A percentile compares a stretch with the other conserved stretches of the same genome.
phyloP scores from a whole-genome alignment of 2,888 invertebrate species.

The Galeopsomyia nigrocyanea region DNA sequence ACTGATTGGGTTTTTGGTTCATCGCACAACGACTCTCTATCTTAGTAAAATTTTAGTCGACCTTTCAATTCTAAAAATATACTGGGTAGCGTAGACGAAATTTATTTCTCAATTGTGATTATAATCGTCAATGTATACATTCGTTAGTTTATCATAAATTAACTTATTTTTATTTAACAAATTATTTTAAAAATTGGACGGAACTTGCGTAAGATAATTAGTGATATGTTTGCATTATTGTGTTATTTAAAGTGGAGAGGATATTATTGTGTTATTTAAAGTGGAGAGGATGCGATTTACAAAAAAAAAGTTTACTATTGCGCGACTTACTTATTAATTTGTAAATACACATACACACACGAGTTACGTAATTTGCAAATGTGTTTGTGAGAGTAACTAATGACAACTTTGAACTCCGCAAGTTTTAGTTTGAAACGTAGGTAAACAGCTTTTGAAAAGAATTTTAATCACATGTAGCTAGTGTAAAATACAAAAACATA shows the following conservation, averaged over 20 bases:
- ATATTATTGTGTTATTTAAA: slow-evolving; percentile 6
- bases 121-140: slow-evolving; percentile 7
- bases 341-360: slow-evolving; percentile 39
- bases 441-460: neutral
- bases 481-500: neutral
- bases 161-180: slow-evolving; percentile 15
- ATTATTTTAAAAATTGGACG: slow-evolving; percentile 13
- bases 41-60: slow-evolving; percentile 19
- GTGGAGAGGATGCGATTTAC: slow-evolving; percentile 21
- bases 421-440: slow-evolving; percentile 21
- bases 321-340: slow-evolving; percentile 46
- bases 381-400: slow-evolving; percentile 37
- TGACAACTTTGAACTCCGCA: slow-evolving; percentile 36
- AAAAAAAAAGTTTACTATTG: slow-evolving; percentile 13
- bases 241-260: slow-evolving; percentile 19
- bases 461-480: neutral
- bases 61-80: slow-evolving; percentile 19
- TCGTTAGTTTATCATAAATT: slow-evolving; percentile 22
- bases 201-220: slow-evolving; percentile 12
- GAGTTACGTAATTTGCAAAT: slow-evolving; percentile 30
- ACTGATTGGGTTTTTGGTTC: slow-evolving; percentile 53
- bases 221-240: slow-evolving; percentile 2
- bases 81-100: slow-evolving; percentile 26
- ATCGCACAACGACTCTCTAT: slow-evolving; percentile 46
- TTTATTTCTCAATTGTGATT: slow-evolving; percentile 31